These are phyloP conservation scores for Netelia fuscicornis DNA, from an alignment of 2,888 invertebrate genomes.

Conservation along the genomic window DNA sequence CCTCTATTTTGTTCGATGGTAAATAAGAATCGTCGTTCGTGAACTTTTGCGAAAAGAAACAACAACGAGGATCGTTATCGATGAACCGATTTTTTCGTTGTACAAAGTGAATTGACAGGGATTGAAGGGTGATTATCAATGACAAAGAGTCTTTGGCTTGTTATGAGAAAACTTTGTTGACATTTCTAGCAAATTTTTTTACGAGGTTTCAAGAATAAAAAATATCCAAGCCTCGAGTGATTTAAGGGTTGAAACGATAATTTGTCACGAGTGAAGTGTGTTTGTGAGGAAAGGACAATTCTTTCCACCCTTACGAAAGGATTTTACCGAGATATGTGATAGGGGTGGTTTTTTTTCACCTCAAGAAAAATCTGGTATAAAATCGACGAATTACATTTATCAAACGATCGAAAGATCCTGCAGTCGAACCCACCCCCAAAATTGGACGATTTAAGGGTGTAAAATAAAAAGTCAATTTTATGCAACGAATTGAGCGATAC, in stretches of 20 bases:
- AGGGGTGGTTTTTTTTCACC: neutral
- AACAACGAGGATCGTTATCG: neutral
- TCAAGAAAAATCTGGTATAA: no score
- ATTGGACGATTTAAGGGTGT: no score
- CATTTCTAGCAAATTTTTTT: neutral
- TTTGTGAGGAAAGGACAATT: neutral
- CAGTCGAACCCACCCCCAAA: no score
- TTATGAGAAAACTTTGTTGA: neutral
- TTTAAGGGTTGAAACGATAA: no score
- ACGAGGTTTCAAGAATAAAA: neutral
- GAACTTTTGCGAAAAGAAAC: neutral
- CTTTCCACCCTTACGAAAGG: no score
- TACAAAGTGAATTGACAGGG: neutral
- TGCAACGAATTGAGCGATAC: neutral
- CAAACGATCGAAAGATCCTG: neutral
- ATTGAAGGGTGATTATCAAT: neutral
- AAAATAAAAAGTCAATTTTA: no score
- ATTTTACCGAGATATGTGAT: neutral
- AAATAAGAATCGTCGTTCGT: neutral
- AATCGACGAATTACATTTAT: conserved; percentile 6
- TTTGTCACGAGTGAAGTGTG: conserved; percentile 30
- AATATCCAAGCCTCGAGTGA: neutral
- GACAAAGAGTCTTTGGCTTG: neutral
- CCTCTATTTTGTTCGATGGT: neutral
- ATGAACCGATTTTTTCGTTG: neutral